phyloP scores from a whole-genome alignment of 2,113 vertebrate species.

The Amblyopsis rosae region DNA sequence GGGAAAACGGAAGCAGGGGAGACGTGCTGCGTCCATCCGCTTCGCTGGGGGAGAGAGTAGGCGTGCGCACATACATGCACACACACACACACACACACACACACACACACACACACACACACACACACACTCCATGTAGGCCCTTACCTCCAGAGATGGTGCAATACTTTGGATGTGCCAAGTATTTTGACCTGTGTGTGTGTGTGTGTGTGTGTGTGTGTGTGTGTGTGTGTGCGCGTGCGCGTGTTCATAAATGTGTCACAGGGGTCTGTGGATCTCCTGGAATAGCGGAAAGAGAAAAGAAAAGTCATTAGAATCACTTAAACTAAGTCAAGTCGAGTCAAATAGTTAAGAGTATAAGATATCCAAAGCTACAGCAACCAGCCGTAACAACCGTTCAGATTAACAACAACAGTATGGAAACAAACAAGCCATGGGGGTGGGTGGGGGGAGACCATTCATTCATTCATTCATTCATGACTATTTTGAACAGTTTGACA shows the following conservation, averaged over 20 bases:
- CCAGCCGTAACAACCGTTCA: too few species aligned
- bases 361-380: background rate
- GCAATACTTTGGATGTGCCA: background rate
- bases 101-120: background rate
- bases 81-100: background rate
- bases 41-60: slow-evolving; percentile 34
- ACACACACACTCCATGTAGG: background rate
- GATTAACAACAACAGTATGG: too few species aligned
- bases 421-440: too few species aligned
- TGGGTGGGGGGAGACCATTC: too few species aligned
- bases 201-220: slow-evolving; percentile 22
- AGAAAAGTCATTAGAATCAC: slow-evolving; percentile 29
- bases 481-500: too few species aligned
- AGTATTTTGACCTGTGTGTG: background rate
- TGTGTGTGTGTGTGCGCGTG: slow-evolving; percentile 22
- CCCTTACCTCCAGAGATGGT: slow-evolving; percentile 58
- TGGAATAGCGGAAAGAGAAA: slow-evolving; percentile 53
- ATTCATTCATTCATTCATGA: too few species aligned
- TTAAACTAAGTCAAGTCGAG: too few species aligned
- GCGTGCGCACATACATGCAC: background rate
- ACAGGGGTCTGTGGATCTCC: slow-evolving; percentile 40
- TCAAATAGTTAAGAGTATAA: background rate
- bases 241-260: slow-evolving; percentile 3
- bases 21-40: slow-evolving; percentile 52
- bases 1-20: slow-evolving; percentile 68